A percentile compares a stretch with the other conserved stretches of the same genome.
Evolutionary conservation across 1,140 invertebrate species (phyloP).

Genomic region (Theocolax elegans): DNA sequence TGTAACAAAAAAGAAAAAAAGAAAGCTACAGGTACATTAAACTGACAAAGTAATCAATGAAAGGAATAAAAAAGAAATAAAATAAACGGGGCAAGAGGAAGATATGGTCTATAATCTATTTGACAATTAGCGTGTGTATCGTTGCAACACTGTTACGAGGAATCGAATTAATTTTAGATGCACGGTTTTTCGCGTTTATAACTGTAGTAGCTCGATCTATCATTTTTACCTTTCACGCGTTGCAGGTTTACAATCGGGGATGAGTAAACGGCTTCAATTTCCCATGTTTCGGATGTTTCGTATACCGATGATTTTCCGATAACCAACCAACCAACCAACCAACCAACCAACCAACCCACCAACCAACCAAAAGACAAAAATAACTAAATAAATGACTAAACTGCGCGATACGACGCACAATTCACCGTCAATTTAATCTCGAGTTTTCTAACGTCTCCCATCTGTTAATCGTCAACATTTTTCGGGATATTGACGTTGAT

Average conservation of each 20-base stretch:
- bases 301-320: slow-evolving; percentile 25
- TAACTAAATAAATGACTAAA: too few relatives aligned
- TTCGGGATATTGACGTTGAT: neutral
- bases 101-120: slow-evolving; percentile 13
- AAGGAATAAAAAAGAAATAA: neutral
- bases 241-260: too few relatives aligned
- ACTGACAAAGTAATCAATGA: slow-evolving; percentile 12
- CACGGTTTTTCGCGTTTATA: slow-evolving; percentile 13
- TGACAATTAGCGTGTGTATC: slow-evolving; percentile 16
- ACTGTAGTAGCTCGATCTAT: neutral
- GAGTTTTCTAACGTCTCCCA: slow-evolving; percentile 16
- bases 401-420: slow-evolving; percentile 33
- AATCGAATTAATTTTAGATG: slow-evolving; percentile 21
- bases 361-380: too few relatives aligned
- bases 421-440: slow-evolving; percentile 29
- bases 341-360: too few relatives aligned
- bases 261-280: too few relatives aligned
- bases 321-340: too few relatives aligned
- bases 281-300: too few relatives aligned
- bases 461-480: slow-evolving; percentile 8
- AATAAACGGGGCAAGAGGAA: neutral
- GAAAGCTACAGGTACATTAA: neutral
- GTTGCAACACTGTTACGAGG: slow-evolving; percentile 9
- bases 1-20: slow-evolving; percentile 4
- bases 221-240: too few relatives aligned